phyloP scores from a whole-genome alignment of 2,888 invertebrate genomes.

The Subacronicta megacephala region DNA sequence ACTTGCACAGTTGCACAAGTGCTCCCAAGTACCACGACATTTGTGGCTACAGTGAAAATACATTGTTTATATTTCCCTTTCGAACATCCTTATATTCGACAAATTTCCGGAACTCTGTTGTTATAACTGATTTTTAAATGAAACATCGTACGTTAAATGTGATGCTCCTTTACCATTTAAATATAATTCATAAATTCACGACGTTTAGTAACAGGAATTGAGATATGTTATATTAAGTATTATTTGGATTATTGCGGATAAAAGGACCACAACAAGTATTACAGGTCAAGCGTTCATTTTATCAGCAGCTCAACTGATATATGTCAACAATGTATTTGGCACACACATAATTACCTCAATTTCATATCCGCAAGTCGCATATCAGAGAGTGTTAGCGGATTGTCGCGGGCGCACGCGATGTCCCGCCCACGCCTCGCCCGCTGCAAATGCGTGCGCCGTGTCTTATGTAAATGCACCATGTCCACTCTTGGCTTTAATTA shows the following conservation, averaged over 20 bases:
- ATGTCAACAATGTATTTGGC: slow-evolving; percentile 32
- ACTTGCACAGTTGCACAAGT: not conserved
- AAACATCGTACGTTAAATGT: too few relatives aligned
- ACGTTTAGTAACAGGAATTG: not conserved
- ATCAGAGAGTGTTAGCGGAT: slow-evolving; percentile 46
- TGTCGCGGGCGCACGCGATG: slow-evolving; percentile 64
- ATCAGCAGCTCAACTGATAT: slow-evolving; percentile 30
- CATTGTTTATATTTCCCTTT: not conserved
- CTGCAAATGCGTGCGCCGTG: slow-evolving; percentile 88
- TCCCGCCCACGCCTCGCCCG: slow-evolving; percentile 75
- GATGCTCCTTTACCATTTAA: too few relatives aligned
- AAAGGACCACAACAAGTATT: not conserved
- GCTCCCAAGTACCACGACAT: not conserved
- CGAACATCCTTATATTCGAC: too few relatives aligned
- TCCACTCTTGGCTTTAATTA: slow-evolving; percentile 85
- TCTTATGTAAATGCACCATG: slow-evolving; percentile 88
- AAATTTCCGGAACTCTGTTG: too few relatives aligned
- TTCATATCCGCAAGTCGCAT: slow-evolving; percentile 67
- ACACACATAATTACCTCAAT: slow-evolving; percentile 64
- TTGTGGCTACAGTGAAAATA: not conserved
- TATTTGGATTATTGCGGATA: not conserved
- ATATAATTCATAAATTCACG: too few relatives aligned
- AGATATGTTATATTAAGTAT: not conserved
- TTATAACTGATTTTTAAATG: too few relatives aligned
- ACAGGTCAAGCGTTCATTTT: slow-evolving; percentile 4